Base-by-base conservation (phyloP, 2,113 vertebrate genomes). In the Megaleporinus macrocephalus region DNA sequence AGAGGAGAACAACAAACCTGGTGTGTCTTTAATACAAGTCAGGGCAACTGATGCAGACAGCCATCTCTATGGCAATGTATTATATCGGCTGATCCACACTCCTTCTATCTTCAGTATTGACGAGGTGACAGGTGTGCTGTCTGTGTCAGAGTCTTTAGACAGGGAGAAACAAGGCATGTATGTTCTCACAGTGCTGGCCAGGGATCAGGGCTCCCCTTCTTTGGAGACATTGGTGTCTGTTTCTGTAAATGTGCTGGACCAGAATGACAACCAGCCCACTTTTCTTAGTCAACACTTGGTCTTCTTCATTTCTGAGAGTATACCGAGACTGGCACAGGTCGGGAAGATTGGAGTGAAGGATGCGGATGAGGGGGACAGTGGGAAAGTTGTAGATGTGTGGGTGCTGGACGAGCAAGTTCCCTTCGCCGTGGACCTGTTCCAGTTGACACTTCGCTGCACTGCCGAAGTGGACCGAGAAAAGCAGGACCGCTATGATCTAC, bases 211-310 rank as follows among this genome's bases (percentile, higher is more conserved):
- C 62, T 83, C 84, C 47, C 93, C 94, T 79, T 76, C 88, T 4
- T 68, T 92, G 77, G 90, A 94, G 71, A 88, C 89, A 0, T 59
- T 47, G 6, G 83, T 86, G 33, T 89, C 81, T 0, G 81, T 95
- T 24, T 79, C 74, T 2, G 75, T 94, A 66, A 80, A 44, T 6
- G 86, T 95, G 59, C 83, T 92, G 73, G 94, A 94, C 84, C 89
- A 90, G 87, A 95, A 95, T 87, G 94, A 95, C 84, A 94, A 95
- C 81, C 78, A 83, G 11, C 94, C 94, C 7, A 72, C 84, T 68
- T 94, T 95, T 84, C 44, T 83, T 51, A 91, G 84, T 29, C 81
- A 89, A 53, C 91, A 91, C 63, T 94, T 93, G 53, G 87, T 90
- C 69, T 95, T 95, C 81, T 94, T 94, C 41, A 85, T 94, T 76